phyloP scores from a whole-genome alignment of 2,797 vertebrate genomes.

The Falco concolor region DNA sequence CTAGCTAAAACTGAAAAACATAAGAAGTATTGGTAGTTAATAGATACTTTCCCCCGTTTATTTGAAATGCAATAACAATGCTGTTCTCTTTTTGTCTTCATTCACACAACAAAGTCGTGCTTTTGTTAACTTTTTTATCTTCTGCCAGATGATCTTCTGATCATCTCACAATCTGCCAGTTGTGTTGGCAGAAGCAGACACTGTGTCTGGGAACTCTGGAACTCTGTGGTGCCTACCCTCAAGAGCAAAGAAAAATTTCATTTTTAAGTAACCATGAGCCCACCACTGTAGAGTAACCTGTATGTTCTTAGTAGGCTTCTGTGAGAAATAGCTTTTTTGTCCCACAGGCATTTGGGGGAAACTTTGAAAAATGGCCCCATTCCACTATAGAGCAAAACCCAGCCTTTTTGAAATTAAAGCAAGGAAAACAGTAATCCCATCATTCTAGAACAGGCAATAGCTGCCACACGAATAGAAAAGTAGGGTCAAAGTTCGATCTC shows the following conservation, averaged over 20 bases:
- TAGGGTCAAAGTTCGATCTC: background rate
- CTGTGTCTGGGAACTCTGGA: background rate
- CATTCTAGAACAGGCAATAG: background rate
- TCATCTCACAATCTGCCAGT: background rate
- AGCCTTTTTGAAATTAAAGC: background rate
- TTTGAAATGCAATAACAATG: background rate
- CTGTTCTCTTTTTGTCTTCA: background rate
- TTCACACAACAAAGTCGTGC: background rate
- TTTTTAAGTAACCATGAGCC: background rate
- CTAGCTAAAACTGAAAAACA: background rate
- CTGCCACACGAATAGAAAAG: background rate
- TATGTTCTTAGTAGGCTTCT: background rate
- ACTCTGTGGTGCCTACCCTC: background rate
- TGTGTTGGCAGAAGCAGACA: background rate
- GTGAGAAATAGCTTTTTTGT: background rate
- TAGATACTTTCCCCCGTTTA: background rate
- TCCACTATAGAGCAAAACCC: background rate
- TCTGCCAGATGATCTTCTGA: background rate
- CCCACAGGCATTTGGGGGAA: background rate
- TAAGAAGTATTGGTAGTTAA: background rate
- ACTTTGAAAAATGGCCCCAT: background rate
- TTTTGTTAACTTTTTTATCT: background rate
- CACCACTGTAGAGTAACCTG: background rate
- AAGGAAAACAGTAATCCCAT: background rate
- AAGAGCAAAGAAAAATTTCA: background rate